Conservation (phyloP, 2,113 vertebrate species). For the Sterna hirundo region DNA sequence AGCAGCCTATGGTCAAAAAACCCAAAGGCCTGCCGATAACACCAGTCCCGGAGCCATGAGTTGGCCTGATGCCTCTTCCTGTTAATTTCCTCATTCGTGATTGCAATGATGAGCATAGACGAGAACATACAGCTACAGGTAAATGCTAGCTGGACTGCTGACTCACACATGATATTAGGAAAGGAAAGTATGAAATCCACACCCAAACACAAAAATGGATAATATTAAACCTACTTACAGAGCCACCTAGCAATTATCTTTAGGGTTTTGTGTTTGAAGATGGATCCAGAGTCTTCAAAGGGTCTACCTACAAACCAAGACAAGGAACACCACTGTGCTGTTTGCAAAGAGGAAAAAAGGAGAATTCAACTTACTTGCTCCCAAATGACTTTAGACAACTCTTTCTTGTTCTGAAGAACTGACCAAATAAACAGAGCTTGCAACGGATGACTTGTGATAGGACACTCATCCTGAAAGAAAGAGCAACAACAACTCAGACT, state of each 20-base stretch:
- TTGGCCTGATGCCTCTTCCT: no score
- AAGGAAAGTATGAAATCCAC: neutral
- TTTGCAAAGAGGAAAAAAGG: neutral
- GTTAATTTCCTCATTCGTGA: no score
- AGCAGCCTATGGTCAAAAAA: no score
- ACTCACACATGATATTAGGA: neutral
- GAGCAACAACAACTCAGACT: neutral
- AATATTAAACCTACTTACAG: neutral
- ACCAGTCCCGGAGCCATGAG: no score
- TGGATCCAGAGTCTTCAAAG: neutral
- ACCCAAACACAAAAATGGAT: neutral
- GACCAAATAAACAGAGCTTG: conserved; percentile 96
- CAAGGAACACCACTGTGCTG: neutral
- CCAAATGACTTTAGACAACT: conserved; percentile 93
- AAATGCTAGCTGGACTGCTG: neutral
- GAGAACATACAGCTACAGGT: neutral
- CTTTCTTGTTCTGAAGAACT: conserved; percentile 91
- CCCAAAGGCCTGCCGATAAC: no score
- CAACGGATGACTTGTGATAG: conserved; percentile 78
- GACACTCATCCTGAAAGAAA: conserved; percentile 72
- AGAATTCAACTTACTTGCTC: conserved; percentile 81
- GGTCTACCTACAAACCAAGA: neutral
- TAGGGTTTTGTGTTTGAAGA: neutral
- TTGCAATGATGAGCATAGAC: neutral
- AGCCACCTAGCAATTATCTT: neutral